Conservation (phyloP, 2,797 vertebrate species). For the Rhynchotus rufescens region DNA sequence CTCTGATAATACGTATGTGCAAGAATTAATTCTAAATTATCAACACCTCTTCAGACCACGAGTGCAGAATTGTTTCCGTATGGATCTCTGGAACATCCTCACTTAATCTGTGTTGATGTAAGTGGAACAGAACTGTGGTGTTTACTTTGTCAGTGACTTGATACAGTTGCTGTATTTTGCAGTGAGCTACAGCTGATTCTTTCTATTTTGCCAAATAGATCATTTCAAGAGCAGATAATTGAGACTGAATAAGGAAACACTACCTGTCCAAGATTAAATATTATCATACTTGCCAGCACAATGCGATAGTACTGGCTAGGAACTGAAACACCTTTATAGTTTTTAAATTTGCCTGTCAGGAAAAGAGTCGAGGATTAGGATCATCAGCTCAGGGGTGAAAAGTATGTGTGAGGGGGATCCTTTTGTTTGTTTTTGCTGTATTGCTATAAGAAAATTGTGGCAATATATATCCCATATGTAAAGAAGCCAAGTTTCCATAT, state of each 20-base stretch:
- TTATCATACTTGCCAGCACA: background rate
- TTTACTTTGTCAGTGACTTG: background rate
- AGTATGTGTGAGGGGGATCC: background rate
- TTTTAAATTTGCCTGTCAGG: background rate
- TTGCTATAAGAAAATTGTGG: background rate
- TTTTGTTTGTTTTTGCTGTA: background rate
- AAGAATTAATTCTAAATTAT: background rate
- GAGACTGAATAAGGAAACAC: background rate
- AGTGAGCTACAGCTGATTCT: background rate
- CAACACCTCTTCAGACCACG: background rate
- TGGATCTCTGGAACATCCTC: background rate
- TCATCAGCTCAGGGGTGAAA: background rate
- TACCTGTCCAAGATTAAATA: background rate
- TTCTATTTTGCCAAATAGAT: background rate
- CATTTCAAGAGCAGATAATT: background rate
- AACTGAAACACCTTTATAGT: background rate
- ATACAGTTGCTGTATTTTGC: background rate
- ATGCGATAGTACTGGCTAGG: background rate
- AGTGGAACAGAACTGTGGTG: background rate
- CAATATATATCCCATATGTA: fast-evolving
- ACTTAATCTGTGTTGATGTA: background rate
- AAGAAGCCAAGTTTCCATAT: background rate
- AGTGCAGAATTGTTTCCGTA: background rate
- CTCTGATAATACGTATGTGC: background rate
- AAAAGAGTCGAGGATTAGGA: background rate